These are phyloP conservation scores for Falco concolor DNA, from an alignment of 2,797 vertebrate genomes.

Conservation along the genomic window DNA sequence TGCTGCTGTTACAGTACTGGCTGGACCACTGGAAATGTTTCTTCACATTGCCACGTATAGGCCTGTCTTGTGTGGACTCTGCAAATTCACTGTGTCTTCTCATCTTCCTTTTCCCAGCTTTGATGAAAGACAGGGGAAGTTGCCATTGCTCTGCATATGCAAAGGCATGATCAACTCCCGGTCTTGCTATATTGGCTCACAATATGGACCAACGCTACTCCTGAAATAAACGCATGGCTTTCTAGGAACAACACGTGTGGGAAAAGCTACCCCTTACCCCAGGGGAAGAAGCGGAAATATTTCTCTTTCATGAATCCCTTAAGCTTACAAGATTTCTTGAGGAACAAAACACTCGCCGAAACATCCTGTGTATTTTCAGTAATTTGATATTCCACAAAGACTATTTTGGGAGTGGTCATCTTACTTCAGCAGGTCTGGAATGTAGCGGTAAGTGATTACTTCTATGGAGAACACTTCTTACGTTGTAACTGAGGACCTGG, in stretches of 20 bases:
- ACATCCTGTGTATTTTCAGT: neutral
- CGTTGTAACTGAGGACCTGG: neutral
- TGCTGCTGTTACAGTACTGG: neutral
- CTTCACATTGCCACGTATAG: neutral
- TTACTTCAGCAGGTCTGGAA: neutral
- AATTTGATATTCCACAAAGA: neutral
- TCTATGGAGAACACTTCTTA: neutral
- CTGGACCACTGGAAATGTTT: neutral
- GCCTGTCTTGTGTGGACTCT: neutral
- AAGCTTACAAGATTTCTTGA: neutral
- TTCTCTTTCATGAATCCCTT: neutral
- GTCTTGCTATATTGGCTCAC: neutral
- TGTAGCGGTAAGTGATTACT: neutral
- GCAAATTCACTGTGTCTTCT: neutral
- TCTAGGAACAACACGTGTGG: neutral
- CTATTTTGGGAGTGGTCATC: neutral
- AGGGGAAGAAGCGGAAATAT: neutral
- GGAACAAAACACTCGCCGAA: neutral
- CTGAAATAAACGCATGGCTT: neutral
- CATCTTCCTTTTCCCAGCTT: neutral
- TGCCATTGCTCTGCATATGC: neutral
- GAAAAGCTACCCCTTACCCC: neutral
- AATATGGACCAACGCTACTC: neutral
- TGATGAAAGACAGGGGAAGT: neutral
- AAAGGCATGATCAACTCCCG: neutral